These are phyloP conservation scores for Sula dactylatra DNA, from an alignment of 2,113 vertebrate genomes.

Conservation along the genomic window DNA sequence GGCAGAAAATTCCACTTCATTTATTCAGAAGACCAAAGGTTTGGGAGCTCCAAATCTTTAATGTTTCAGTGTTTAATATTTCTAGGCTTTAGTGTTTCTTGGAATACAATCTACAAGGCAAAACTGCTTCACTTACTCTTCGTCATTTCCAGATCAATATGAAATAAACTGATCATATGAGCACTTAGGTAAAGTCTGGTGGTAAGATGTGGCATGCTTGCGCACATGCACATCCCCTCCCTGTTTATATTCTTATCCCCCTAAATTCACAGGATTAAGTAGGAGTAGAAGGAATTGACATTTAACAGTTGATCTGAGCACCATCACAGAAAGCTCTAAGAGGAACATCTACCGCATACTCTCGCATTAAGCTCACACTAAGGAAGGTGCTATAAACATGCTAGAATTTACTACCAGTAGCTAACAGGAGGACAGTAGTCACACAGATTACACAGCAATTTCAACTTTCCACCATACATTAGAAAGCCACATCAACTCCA, in stretches of 20 bases:
- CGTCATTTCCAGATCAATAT: background rate
- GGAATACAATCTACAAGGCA: background rate
- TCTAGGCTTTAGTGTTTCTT: background rate
- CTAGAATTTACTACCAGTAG: background rate
- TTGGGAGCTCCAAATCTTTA: background rate
- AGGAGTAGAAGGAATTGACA: background rate
- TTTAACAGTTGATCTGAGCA: background rate
- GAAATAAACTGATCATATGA: background rate
- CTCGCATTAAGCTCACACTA: background rate
- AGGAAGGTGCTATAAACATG: background rate
- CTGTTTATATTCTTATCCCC: rapidly evolving
- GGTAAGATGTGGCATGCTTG: background rate
- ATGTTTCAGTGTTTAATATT: background rate
- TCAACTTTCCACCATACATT: background rate
- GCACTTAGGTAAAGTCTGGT: background rate
- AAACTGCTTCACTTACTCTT: background rate
- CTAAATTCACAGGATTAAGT: background rate
- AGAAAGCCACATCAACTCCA: background rate
- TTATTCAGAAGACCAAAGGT: background rate
- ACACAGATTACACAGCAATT: background rate
- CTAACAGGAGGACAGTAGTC: background rate
- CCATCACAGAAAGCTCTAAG: background rate
- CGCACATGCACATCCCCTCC: background rate
- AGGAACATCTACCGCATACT: background rate
- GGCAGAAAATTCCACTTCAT: background rate